Base-by-base conservation (phyloP, 2,797 vertebrate genomes). In the Ctenopoma kingsleyae region DNA sequence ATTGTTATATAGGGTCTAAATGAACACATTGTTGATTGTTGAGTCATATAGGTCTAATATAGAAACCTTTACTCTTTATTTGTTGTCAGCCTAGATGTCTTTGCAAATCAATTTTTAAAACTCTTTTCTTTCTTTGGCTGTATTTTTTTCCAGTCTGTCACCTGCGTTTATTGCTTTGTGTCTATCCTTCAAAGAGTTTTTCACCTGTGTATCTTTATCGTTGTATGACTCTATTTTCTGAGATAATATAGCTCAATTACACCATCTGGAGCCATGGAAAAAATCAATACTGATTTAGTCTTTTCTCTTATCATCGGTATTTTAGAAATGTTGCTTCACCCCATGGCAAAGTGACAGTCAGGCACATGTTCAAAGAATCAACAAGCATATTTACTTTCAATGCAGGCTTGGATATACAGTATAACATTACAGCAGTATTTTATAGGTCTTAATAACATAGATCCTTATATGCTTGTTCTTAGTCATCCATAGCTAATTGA, bases 401-500 rank as follows among this genome's bases (percentile, higher is more conserved):
- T 4, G 15, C 16, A 30, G n/a, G 6, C 5, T 20, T 56, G 19
- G 68, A 27, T 36, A 20, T 36, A 22, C 27, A 20, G 23, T 43
- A 5, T 38, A 30, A 59, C 1, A 6, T 62, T 19, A 30, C 56
- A 15, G 55, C 46, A 53, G 38, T 56, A 55, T 9, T 44, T n/a
- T 59, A 71, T 78, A 71, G 11, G 27, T 27, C 30, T 53, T 38
- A 68, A 67, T 76, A 81, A 76, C 82, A 81, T 22, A 20, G 71
- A 81, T 82, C 64, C 73, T 78, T 71, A 66, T 78, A 63, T 23
- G 32, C 72, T 68, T 67, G 53, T 62, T 75, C 60, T 73, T 57
- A 60, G 53, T 67, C 47, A 7, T 64, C 64, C 69, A 36, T 75
- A 55, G 81, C 73, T 91, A 91, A 92, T 87, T 90, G 76, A 87